phyloP scores from a whole-genome alignment of 2,797 vertebrate species.

The Pangasius macronema region DNA sequence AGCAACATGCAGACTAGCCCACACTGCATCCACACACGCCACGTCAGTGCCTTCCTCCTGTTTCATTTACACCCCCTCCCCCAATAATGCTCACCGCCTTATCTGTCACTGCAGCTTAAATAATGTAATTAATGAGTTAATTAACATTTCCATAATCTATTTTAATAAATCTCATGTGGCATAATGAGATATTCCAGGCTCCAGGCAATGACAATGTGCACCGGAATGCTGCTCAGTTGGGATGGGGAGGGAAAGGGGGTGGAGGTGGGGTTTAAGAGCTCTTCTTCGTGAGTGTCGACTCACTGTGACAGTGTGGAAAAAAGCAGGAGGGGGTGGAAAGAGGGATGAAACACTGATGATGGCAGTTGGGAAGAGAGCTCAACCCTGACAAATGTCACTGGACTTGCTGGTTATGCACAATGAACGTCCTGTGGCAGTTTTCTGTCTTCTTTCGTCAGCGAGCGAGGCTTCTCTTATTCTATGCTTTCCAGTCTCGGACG shows the following conservation, averaged over 20 bases:
- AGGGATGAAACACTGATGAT: slow-evolving; percentile 63
- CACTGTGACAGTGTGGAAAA: slow-evolving; percentile 63
- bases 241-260: slow-evolving; percentile 16
- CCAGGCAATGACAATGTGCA: slow-evolving; percentile 75
- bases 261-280: slow-evolving; percentile 12
- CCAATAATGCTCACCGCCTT: slow-evolving; percentile 63
- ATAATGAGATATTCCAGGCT: slow-evolving; percentile 82
- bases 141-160: slow-evolving; percentile 89
- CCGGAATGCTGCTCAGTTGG: slow-evolving; percentile 60
- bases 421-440: slow-evolving; percentile 62
- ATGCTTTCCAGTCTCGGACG: slow-evolving; percentile 4
- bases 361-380: slow-evolving; percentile 61
- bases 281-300: slow-evolving; percentile 34
- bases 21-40: slow-evolving; percentile 24
- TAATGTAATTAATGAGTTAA: slow-evolving; percentile 89
- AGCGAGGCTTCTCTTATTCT: slow-evolving; percentile 31
- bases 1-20: neutral
- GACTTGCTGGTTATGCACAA: slow-evolving; percentile 69
- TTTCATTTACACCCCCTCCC: slow-evolving; percentile 52
- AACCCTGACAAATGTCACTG: slow-evolving; percentile 72
- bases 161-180: slow-evolving; percentile 85
- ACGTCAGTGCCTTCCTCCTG: slow-evolving; percentile 42
- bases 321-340: slow-evolving; percentile 55
- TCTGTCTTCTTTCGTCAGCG: slow-evolving; percentile 37
- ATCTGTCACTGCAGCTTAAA: slow-evolving; percentile 86